Evolutionary conservation across 1,140 invertebrate genomes (phyloP), one percentile per base, ranked within the genome.

Genomic region (Andrena cerasifolii): DNA sequence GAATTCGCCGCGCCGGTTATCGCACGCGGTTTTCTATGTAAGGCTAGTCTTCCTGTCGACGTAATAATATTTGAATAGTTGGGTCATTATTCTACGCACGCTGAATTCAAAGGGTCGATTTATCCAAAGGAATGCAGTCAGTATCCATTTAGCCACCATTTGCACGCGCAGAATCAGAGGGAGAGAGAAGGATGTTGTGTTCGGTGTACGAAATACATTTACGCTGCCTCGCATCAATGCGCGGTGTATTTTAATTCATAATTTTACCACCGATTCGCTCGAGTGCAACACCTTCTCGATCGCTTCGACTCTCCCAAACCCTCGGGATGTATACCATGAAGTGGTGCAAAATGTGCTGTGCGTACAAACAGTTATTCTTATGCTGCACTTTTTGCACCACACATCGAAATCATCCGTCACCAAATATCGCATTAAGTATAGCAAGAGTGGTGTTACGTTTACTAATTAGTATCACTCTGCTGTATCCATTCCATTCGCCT

Each of bases 351-450:
- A 61, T 49, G 62, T 79, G 76, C 70, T 61, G 47, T 77, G 87
- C 87, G 86, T 88, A 86, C 40, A 85, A 59, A 80, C 71, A 56
- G 31, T 63, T 78, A 62, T 79, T 88, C 82, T 88, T 83, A 86
- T 78, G 86, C 78, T 49, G 77, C 71, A 75, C 80, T 49, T 72
- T 72, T 62, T 83, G 77, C 81, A 78, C 78, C 10, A 10, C 3
- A 40, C 59, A 40, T 31, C 10, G 14, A 45, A 28, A 33, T 31
- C n/a, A 58, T 40, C 54, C 26, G 45, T 63, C n/a, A 21, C n/a
- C 14, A 54, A 31, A 40, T 31, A 36, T 16, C 33, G 28, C 10
- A 66, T 40, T 54, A 56, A n/a, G n/a, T 40, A 10, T 61, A 24
- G 72, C 47, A 53, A 49, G 67, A 67, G 67, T 73, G 62, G 68